Evolutionary conservation across 2,888 invertebrate species (phyloP).

Genomic region (Elmis aenea): DNA sequence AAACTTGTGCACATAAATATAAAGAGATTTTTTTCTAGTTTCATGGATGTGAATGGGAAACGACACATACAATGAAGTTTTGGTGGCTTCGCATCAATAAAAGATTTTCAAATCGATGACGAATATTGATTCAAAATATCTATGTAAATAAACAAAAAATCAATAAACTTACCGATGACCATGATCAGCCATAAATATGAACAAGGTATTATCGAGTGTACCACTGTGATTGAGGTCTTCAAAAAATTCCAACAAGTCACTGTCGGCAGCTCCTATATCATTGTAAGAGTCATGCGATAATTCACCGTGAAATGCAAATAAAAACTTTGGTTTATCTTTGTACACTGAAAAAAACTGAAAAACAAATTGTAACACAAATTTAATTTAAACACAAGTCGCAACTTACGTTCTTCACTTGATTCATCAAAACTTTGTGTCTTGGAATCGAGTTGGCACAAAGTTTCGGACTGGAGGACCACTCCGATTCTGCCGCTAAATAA

Average conservation of each 20-base stretch:
- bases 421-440: conserved; percentile 62
- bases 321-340: conserved; percentile 67
- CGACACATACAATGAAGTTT: too few species aligned
- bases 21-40: too few species aligned
- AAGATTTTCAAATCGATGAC: too few species aligned
- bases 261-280: conserved; percentile 70
- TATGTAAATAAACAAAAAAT: too few species aligned
- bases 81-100: too few species aligned
- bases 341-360: conserved; percentile 58
- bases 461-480: conserved; percentile 46
- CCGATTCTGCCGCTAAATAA: conserved; percentile 61
- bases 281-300: conserved; percentile 85
- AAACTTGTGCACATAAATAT: too few species aligned
- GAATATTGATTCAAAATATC: too few species aligned
- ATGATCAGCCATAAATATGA: conserved; percentile 91
- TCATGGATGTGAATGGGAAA: too few species aligned
- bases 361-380: conserved; percentile 2
- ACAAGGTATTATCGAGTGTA: conserved; percentile 70
- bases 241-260: conserved; percentile 66
- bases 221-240: conserved; percentile 55
- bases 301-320: conserved; percentile 85
- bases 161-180: too few species aligned
- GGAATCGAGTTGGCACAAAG: conserved; percentile 70
- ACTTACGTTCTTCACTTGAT: conserved; percentile 61
- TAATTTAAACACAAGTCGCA: background rate